A percentile compares a stretch with the other conserved stretches of the same genome.
These are phyloP conservation scores for Calephelis perditalis DNA, from an alignment of 2,888 invertebrate genomes.

Conservation along the genomic window DNA sequence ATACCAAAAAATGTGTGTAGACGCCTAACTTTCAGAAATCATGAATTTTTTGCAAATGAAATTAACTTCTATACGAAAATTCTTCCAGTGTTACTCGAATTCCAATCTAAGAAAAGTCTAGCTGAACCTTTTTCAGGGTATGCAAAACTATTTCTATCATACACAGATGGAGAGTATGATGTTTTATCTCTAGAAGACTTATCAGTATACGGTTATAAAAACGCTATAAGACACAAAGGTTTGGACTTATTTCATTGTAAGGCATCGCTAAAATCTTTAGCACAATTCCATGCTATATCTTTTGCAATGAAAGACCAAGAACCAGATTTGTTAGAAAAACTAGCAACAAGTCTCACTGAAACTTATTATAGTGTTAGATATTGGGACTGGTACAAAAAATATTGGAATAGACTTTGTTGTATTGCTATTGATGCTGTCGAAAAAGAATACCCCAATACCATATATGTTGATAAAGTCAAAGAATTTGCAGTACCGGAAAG, in stretches of 20 bases:
- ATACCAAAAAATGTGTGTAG: conserved; percentile 2
- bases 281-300: conserved; percentile 79
- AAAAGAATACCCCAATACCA: conserved; percentile 78
- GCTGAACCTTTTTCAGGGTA: conserved; percentile 73
- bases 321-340: conserved; percentile 62
- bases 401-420: conserved; percentile 66
- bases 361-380: conserved; percentile 75
- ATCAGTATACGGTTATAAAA: conserved; percentile 55
- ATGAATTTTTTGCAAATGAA: neutral
- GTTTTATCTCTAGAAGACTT: conserved; percentile 78
- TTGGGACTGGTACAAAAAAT: conserved; percentile 77
- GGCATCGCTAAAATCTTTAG: conserved; percentile 69
- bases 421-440: conserved; percentile 81
- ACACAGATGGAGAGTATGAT: conserved; percentile 74
- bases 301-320: conserved; percentile 78
- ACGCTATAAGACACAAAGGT: conserved; percentile 67
- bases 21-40: conserved; percentile 2
- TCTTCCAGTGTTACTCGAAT: conserved; percentile 63
- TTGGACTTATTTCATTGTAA: conserved; percentile 70
- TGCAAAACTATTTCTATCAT: conserved; percentile 59
- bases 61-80: conserved; percentile 76
- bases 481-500: conserved; percentile 72
- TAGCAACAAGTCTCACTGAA: conserved; percentile 65
- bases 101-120: conserved; percentile 52
- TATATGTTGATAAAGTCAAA: conserved; percentile 76